phyloP scores from a whole-genome alignment of 2,113 vertebrate genomes.

The Calonectris borealis region DNA sequence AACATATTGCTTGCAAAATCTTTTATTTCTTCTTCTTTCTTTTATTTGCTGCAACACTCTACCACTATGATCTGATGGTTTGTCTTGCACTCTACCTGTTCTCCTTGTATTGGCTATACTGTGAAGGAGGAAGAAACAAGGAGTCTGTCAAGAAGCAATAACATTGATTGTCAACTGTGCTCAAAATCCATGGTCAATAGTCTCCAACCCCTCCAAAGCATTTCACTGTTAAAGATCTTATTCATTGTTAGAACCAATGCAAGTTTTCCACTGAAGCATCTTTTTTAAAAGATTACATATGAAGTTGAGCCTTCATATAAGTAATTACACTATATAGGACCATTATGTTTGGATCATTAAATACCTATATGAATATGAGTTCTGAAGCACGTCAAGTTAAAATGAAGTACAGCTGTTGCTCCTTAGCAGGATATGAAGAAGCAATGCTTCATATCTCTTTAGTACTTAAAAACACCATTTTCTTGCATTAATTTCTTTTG shows the following conservation, averaged over 20 bases:
- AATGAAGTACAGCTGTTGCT: conserved; percentile 74
- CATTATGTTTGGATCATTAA: conserved; percentile 80
- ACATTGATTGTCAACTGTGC: background rate
- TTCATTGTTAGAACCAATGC: conserved; percentile 62
- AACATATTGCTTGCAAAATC: conserved; percentile 75
- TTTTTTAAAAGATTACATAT: conserved; percentile 68
- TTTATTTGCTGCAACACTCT: conserved; percentile 81
- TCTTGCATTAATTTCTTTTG: conserved; percentile 67
- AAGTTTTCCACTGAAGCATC: conserved; percentile 67
- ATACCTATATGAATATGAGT: conserved; percentile 73
- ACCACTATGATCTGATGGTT: conserved; percentile 84
- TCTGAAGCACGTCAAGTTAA: conserved; percentile 72
- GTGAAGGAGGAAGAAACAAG: conserved; percentile 73
- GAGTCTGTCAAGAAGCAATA: conserved; percentile 73
- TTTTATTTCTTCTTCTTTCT: conserved; percentile 79
- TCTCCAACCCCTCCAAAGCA: conserved; percentile 26
- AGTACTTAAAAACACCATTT: conserved; percentile 56
- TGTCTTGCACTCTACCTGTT: conserved; percentile 86
- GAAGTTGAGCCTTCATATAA: conserved; percentile 73
- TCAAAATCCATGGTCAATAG: conserved; percentile 47
- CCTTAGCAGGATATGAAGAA: conserved; percentile 64
- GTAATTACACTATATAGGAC: conserved; percentile 81
- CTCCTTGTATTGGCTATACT: conserved; percentile 85
- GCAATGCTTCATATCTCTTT: conserved; percentile 63
- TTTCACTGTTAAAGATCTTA: conserved; percentile 60